Conservation (phyloP, 2,888 invertebrate species). For the Mythimna ferrago region DNA sequence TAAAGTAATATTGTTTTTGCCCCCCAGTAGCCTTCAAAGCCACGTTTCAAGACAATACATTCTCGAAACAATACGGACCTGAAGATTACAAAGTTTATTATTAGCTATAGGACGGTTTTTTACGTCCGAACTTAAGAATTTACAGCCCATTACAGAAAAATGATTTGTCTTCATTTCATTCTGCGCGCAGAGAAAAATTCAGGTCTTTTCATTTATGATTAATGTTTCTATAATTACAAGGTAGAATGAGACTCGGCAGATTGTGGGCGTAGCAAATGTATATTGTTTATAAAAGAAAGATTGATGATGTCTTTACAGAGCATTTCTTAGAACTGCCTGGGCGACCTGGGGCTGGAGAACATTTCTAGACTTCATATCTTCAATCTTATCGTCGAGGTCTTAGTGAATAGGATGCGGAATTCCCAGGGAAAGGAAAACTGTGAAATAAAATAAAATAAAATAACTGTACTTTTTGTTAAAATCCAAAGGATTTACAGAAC, state of each 20-base stretch:
- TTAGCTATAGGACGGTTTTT: constrained; percentile 25
- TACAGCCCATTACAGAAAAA: constrained; percentile 43
- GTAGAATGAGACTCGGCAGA: constrained; percentile 43
- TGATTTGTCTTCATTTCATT: constrained; percentile 54
- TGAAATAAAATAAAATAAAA: constrained; percentile 36
- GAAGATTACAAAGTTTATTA: constrained; percentile 35
- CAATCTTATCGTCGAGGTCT: constrained; percentile 19
- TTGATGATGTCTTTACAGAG: constrained; percentile 34
- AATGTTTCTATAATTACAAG: constrained; percentile 61
- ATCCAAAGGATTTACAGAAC: background rate
- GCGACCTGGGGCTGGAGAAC: background rate
- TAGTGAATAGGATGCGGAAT: constrained; percentile 10
- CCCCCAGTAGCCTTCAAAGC: background rate
- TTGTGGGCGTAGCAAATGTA: constrained; percentile 34
- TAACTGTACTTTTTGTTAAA: background rate
- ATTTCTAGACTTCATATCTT: constrained; percentile 32
- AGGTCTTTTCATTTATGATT: constrained; percentile 58
- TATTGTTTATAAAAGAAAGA: constrained; percentile 52
- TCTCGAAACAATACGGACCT: constrained; percentile 32
- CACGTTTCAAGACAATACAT: constrained; percentile 25
- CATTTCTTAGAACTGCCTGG: constrained; percentile 37
- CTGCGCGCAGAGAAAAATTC: constrained; percentile 35
- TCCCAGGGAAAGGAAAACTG: constrained; percentile 29
- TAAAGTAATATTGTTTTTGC: constrained; percentile 11
- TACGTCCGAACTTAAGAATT: constrained; percentile 43